phyloP scores from a whole-genome alignment of 2,888 invertebrate species.

The Toxonevra muliebris region DNA sequence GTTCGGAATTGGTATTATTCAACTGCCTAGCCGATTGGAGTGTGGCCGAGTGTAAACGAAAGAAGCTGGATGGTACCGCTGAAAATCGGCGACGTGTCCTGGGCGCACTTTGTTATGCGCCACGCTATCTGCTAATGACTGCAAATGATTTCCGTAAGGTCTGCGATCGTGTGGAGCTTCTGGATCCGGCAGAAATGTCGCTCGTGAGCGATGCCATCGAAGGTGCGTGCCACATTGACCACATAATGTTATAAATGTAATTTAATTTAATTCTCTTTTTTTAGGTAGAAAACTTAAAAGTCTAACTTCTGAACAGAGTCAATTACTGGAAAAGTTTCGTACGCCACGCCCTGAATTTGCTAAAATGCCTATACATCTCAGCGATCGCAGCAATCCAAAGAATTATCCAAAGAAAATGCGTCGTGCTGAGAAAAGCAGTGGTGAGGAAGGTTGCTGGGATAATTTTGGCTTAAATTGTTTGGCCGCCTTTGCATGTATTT shows the following conservation, averaged over 20 bases:
- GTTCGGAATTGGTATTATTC: slow-evolving; percentile 61
- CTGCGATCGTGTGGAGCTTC: slow-evolving; percentile 61
- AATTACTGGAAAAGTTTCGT: slow-evolving; percentile 61
- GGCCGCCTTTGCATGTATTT: slow-evolving; percentile 64
- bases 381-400: slow-evolving; percentile 63
- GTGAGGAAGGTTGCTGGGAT: slow-evolving; percentile 62
- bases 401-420: slow-evolving; percentile 65
- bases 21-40: slow-evolving; percentile 64
- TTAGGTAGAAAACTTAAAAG: slow-evolving; percentile 60
- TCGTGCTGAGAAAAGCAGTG: slow-evolving; percentile 53
- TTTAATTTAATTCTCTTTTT: slow-evolving; percentile 20
- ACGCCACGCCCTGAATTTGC: slow-evolving; percentile 62
- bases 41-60: slow-evolving; percentile 61
- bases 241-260: neutral
- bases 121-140: slow-evolving; percentile 60
- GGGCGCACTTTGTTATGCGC: slow-evolving; percentile 62
- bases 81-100: slow-evolving; percentile 63
- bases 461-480: slow-evolving; percentile 62
- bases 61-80: slow-evolving; percentile 57
- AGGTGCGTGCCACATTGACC: slow-evolving; percentile 41
- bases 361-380: slow-evolving; percentile 64
- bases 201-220: slow-evolving; percentile 60
- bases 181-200: slow-evolving; percentile 59
- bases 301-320: slow-evolving; percentile 61
- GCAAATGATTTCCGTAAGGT: slow-evolving; percentile 58